Conservation (phyloP, 2,888 invertebrate genomes). For the Luperina testacea region DNA sequence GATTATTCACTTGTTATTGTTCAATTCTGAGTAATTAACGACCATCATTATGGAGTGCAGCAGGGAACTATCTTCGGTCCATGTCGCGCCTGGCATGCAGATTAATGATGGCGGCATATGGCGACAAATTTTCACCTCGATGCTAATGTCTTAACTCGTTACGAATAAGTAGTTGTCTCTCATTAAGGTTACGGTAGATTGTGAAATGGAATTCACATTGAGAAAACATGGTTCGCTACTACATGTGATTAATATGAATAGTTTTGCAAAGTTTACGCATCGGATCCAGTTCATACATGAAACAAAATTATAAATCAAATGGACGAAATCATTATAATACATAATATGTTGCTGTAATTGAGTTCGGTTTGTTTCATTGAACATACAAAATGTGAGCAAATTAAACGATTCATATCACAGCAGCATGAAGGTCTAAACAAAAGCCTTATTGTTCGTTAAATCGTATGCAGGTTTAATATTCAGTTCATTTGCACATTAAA, state of each 20-base stretch:
- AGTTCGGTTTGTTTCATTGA: background rate
- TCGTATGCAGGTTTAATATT: constrained; percentile 4
- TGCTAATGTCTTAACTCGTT: constrained; percentile 39
- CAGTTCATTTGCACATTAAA: constrained; percentile 25
- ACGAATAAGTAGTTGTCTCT: constrained; percentile 25
- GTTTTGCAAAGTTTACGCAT: background rate
- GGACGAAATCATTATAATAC: background rate
- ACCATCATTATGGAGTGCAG: background rate
- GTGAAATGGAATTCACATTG: constrained; percentile 4
- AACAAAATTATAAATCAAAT: constrained; percentile 2
- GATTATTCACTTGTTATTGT: constrained; percentile 9
- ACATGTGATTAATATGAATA: background rate
- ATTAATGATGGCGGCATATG: constrained; percentile 34
- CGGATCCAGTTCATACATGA: background rate
- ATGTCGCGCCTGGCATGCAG: constrained; percentile 11
- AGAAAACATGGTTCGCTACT: background rate
- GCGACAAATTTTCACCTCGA: constrained; percentile 28
- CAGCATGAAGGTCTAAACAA: constrained; percentile 29
- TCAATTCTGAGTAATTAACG: constrained; percentile 13
- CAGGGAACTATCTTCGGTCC: constrained; percentile 32
- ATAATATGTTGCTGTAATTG: background rate
- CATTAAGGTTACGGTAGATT: constrained; percentile 12
- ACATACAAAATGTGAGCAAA: constrained; percentile 12
- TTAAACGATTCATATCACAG: constrained; percentile 5
- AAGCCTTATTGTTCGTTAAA: constrained; percentile 11